These are phyloP conservation scores for Chaenodraco wilsoni DNA, from an alignment of 2,797 vertebrate genomes.

Conservation along the genomic window DNA sequence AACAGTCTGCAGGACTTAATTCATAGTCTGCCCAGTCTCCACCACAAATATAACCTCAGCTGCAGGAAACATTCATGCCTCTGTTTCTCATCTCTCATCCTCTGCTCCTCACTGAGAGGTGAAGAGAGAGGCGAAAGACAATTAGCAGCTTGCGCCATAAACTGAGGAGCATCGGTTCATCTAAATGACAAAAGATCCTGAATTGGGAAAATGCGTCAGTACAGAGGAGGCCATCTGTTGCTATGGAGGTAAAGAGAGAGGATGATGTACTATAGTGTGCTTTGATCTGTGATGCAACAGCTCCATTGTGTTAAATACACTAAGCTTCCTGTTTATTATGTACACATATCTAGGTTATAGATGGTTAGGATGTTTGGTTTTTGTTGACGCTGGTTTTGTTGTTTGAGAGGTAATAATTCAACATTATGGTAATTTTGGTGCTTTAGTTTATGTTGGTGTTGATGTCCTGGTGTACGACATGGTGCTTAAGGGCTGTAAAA, in stretches of 20 bases:
- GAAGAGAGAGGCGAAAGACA: constrained; percentile 65
- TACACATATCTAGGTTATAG: background rate
- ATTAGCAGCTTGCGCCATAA: constrained; percentile 60
- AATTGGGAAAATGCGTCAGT: constrained; percentile 71
- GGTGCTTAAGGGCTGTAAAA: background rate
- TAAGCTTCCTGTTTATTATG: constrained; percentile 18
- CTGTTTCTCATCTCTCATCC: constrained; percentile 21
- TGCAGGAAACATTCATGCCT: background rate
- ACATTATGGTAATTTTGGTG: constrained; percentile 4
- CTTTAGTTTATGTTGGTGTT: constrained; percentile 1
- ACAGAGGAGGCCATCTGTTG: constrained; percentile 73
- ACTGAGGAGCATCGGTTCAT: constrained; percentile 74
- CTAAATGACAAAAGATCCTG: constrained; percentile 84
- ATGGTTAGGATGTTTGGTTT: background rate
- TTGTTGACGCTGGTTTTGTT: background rate
- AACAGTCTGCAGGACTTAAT: constrained; percentile 11
- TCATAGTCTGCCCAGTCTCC: constrained; percentile 8
- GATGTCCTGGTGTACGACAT: background rate
- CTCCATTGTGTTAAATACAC: constrained; percentile 38
- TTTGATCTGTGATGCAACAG: constrained; percentile 65
- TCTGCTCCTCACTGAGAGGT: constrained; percentile 32
- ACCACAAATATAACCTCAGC: constrained; percentile 5
- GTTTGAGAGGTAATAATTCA: background rate
- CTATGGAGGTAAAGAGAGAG: constrained; percentile 74
- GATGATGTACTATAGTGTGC: constrained; percentile 54